Evolutionary conservation across 2,113 vertebrate genomes (phyloP).

Genomic region (Xyrauchen texanus): DNA sequence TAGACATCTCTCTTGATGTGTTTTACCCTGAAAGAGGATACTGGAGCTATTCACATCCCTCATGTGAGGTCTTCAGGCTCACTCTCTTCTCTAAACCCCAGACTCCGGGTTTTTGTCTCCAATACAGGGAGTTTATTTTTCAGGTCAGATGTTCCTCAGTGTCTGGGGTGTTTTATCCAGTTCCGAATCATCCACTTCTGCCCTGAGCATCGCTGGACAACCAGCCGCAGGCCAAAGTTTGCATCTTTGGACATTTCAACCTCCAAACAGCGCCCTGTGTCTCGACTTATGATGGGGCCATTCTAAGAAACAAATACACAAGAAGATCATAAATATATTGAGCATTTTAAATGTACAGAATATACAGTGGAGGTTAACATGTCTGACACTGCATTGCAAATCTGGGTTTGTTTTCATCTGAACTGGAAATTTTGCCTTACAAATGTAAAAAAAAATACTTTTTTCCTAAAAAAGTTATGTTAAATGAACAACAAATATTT

Average conservation of each 20-base stretch:
- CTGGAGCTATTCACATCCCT: not conserved
- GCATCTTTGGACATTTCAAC: constrained; percentile 96
- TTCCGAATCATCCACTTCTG: constrained; percentile 99
- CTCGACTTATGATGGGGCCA: constrained; percentile 94
- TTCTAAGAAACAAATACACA: constrained; percentile 71
- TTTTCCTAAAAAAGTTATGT: too few relatives aligned
- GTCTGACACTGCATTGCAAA: too few relatives aligned
- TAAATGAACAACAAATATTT: too few relatives aligned
- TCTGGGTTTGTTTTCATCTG: too few relatives aligned
- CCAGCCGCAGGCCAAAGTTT: constrained; percentile 93
- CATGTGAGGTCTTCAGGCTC: not conserved
- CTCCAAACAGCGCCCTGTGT: constrained; percentile 94
- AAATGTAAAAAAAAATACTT: too few relatives aligned
- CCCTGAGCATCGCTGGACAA: constrained; percentile 94
- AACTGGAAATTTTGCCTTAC: too few relatives aligned
- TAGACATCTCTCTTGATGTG: constrained; percentile 36
- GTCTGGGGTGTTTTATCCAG: constrained; percentile 89
- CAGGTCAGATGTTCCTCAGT: constrained; percentile 71
- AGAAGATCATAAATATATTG: not conserved
- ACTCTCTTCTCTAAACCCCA: not conserved
- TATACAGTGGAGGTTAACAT: too few relatives aligned
- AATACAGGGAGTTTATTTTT: constrained; percentile 46
- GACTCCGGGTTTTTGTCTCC: constrained; percentile 8
- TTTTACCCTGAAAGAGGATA: constrained; percentile 45
- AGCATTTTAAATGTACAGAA: not conserved